These are phyloP conservation scores for Pheosia gnoma DNA, from an alignment of 2,888 invertebrate genomes.

Conservation along the genomic window DNA sequence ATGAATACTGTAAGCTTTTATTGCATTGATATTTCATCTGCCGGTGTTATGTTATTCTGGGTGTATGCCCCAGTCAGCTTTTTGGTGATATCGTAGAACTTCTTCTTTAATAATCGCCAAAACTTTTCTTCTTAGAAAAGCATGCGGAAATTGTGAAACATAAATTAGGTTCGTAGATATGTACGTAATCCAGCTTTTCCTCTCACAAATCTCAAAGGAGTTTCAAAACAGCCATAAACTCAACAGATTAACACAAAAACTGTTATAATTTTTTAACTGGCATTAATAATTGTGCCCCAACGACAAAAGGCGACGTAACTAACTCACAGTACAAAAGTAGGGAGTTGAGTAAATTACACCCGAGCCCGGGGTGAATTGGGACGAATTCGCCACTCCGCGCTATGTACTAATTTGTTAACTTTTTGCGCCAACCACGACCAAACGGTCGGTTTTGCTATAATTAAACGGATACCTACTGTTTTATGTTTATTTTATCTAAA, in stretches of 20 bases:
- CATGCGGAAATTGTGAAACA: too few relatives aligned
- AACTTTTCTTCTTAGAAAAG: too few relatives aligned
- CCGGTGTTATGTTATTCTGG: too few relatives aligned
- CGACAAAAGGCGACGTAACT: slow-evolving; percentile 8
- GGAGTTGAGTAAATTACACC: slow-evolving; percentile 3
- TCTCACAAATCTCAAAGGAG: neutral
- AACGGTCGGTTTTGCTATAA: slow-evolving; percentile 7
- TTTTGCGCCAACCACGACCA: neutral
- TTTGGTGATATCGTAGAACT: too few relatives aligned
- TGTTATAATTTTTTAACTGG: slow-evolving; percentile 5
- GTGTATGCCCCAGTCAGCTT: too few relatives aligned
- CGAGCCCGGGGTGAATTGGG: neutral
- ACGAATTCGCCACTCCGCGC: slow-evolving; percentile 5
- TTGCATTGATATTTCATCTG: too few relatives aligned
- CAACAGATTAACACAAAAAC: neutral
- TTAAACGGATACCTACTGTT: slow-evolving; percentile 5
- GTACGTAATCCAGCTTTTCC: neutral
- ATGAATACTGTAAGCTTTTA: too few relatives aligned
- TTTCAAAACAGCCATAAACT: neutral
- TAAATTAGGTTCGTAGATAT: too few relatives aligned
- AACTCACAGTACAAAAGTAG: slow-evolving; percentile 2
- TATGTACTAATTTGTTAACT: slow-evolving; percentile 8
- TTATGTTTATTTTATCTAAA: slow-evolving; percentile 9
- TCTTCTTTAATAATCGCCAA: too few relatives aligned
- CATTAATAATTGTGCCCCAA: slow-evolving; percentile 4